Evolutionary conservation across 1,140 invertebrate genomes (phyloP), one percentile per base, ranked within the genome.

Genomic region (Diploscapter pachys): DNA sequence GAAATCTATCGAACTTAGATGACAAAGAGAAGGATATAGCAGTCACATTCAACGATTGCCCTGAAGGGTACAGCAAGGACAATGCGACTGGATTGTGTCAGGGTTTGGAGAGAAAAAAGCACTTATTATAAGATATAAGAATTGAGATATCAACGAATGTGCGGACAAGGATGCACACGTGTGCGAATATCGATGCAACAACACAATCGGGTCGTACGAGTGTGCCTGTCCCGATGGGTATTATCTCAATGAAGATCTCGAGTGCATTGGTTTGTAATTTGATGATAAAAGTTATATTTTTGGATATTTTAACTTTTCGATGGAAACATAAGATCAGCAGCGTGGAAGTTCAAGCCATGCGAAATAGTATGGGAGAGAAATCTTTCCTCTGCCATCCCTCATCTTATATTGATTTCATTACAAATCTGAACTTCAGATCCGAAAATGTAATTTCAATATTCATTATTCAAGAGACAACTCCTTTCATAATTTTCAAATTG

Each of bases 181-280:
- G 31, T 83, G 82, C 31, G 72, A 83, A 52, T 80, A 71, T 55
- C 71, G 81, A 63, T 83, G 82, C 66, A 70, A 71, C 8, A 83
- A 83, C 71, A 79, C 63, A 3, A 62, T 73, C 3, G 82, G 82
- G 8, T 53, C 65, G 8, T 83, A 73, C 62, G 48, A 81, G 63
- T 83, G 82, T 66, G 59, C 52, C 53, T 83, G 81, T 71, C 82
- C 82, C 57, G 73, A 78, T 4, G 82, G 82, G 51, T 82, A 83
- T 72, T 67, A 70, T 4, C 56, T 82, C 13, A 66, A 65, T 63
- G 80, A 83, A 50, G 82, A 31, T 31, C 31, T 80, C 51, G 72
- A 81, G 48, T 82, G 81, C 59, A 66, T 75, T 3, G 81, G 81
- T 81, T 31, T 31, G 31, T 31, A 31, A 31, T 31, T 31, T 31